Percentiles rank a stretch among this genome's conserved stretches.
Evolutionary conservation across 37 sponge, comb jelly and placozoan species (phyloP).

Genomic region (Dysidea cf. avara): DNA sequence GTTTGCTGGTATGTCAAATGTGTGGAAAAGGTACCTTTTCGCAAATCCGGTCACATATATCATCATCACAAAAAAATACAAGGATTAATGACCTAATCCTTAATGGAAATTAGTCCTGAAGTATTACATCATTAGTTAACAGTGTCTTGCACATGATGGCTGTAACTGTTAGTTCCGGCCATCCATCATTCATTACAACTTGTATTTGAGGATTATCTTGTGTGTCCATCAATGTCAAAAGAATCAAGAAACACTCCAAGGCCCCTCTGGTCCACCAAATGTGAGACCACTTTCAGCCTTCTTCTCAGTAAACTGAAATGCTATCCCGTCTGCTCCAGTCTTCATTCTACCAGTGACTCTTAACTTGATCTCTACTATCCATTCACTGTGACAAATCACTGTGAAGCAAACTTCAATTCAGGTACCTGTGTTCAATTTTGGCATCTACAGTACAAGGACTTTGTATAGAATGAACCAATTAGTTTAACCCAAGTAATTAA

Average conservation of each 20-base stretch:
- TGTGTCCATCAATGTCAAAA: constrained; percentile 92
- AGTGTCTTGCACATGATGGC: constrained; percentile 52
- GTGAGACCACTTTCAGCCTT: constrained; percentile 41
- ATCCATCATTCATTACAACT: constrained; percentile 76
- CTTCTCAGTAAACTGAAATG: constrained; percentile 68
- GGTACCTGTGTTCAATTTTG: too few relatives aligned
- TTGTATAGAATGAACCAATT: too few relatives aligned
- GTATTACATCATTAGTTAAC: too few relatives aligned
- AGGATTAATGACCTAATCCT: not conserved
- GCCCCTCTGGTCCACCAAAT: constrained; percentile 77
- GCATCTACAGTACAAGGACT: too few relatives aligned
- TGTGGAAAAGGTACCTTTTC: too few relatives aligned
- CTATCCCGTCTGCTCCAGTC: constrained; percentile 95
- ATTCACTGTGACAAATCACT: constrained; percentile 14
- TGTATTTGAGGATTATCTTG: constrained; percentile 81
- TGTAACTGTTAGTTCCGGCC: constrained; percentile 22
- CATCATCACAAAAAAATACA: too few relatives aligned
- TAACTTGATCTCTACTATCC: constrained; percentile 54
- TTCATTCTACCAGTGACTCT: constrained; percentile 71
- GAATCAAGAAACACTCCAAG: constrained; percentile 85
- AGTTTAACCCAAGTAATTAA: too few relatives aligned
- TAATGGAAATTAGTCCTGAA: not conserved
- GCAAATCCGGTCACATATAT: too few relatives aligned
- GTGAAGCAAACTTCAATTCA: too few relatives aligned
- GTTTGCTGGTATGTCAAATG: too few relatives aligned